Conservation (phyloP, 2,888 invertebrate genomes). For the Andrena haemorrhoa region DNA sequence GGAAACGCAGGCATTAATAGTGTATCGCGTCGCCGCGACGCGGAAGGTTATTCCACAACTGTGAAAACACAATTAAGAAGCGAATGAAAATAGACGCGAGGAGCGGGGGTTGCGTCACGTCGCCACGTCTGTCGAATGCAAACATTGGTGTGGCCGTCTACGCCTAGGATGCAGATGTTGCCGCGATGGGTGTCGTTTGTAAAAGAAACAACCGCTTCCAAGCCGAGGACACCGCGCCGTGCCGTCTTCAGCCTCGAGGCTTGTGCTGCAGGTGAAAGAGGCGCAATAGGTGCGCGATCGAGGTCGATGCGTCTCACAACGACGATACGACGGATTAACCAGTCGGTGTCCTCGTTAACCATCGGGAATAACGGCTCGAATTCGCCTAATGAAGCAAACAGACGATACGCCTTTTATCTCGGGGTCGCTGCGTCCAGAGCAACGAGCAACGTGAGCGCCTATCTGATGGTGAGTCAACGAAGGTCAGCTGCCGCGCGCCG, state of each 20-base stretch:
- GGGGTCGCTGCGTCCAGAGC: neutral
- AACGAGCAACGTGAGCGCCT: neutral
- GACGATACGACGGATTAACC: slow-evolving; percentile 13
- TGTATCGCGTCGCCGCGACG: slow-evolving; percentile 22
- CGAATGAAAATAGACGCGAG: slow-evolving; percentile 64
- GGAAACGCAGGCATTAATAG: slow-evolving; percentile 10
- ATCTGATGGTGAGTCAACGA: slow-evolving; percentile 60
- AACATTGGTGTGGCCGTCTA: slow-evolving; percentile 64
- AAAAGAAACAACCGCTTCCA: slow-evolving; percentile 21
- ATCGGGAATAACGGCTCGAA: slow-evolving; percentile 25
- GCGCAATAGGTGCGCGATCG: slow-evolving; percentile 17
- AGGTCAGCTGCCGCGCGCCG: slow-evolving; percentile 58
- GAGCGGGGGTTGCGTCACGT: slow-evolving; percentile 47
- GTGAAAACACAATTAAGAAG: slow-evolving; percentile 64
- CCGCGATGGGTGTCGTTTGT: slow-evolving; percentile 20
- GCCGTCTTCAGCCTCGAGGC: neutral
- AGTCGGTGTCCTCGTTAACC: slow-evolving; percentile 17
- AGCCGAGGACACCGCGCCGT: neutral
- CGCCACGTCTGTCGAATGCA: slow-evolving; percentile 55
- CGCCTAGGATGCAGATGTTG: slow-evolving; percentile 52
- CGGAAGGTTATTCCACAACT: slow-evolving; percentile 55
- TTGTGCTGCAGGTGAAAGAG: slow-evolving; percentile 28
- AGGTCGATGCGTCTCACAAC: slow-evolving; percentile 22
- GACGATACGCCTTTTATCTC: slow-evolving; percentile 29
- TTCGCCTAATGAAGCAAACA: slow-evolving; percentile 35